Conservation (phyloP, 37 sponge, comb jelly and placozoan species). For the Aphrocallistes beatrix region DNA sequence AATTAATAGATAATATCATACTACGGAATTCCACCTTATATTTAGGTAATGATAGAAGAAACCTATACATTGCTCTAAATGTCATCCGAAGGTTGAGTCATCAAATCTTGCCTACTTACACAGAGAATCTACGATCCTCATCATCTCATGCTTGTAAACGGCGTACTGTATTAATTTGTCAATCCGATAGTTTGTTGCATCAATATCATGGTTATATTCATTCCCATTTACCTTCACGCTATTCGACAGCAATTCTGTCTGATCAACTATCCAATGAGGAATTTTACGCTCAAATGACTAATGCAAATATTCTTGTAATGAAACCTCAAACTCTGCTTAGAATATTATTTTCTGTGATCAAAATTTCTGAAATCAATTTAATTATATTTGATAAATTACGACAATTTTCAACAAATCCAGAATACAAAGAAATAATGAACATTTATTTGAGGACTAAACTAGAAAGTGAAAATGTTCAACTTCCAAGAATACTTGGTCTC, state of each 20-base stretch:
- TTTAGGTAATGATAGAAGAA: not conserved
- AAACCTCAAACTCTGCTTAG: not conserved
- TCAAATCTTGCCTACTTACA: not conserved
- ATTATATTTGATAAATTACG: constrained; percentile 4
- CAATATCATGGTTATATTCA: not conserved
- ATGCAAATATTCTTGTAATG: not conserved
- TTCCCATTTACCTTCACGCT: not conserved
- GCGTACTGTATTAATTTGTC: not conserved
- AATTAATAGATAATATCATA: not conserved
- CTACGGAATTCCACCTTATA: not conserved
- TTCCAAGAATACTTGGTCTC: not conserved
- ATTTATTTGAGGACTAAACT: not conserved
- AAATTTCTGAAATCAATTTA: not conserved
- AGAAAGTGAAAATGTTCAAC: not conserved
- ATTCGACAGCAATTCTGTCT: not conserved
- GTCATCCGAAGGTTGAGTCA: not conserved
- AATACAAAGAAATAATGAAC: not conserved
- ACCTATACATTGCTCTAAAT: not conserved
- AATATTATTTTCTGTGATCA: not conserved
- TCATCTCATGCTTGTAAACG: not conserved
- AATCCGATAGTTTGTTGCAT: not conserved
- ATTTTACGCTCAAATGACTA: not conserved
- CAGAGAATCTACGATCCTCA: not conserved
- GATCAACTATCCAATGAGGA: not conserved
- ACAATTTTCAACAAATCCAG: not conserved